Evolutionary conservation across 2,797 vertebrate genomes (phyloP), one percentile per base, ranked within the genome.

Genomic region (Dendrocincla fuliginosa): DNA sequence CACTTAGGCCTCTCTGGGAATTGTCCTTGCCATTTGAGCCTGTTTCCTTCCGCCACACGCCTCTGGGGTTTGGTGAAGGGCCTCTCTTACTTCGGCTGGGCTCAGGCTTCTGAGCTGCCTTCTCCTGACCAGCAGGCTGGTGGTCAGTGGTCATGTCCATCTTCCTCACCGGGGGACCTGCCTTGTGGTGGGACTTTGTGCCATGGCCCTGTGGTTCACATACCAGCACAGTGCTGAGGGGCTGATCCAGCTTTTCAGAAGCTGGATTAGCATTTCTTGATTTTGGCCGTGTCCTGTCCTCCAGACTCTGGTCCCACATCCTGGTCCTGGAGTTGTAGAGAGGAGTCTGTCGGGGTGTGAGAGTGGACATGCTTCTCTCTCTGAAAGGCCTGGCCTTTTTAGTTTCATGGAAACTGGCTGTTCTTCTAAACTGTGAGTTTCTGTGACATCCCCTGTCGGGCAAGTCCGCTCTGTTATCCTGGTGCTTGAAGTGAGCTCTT

Each of bases 291-390:
- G 78, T 16, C 95, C 96, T 85, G 89, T 98, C 95, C 87, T 98
- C 98, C 82, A 98, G 94, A 22, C 93, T 89, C 37, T 97, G 98
- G 69, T 98, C 98, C 98, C 98, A 98, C 1, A 94, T 97, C 94
- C 97, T 98, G 63, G 89, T 97, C 97, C 98, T 98, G 75, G 98
- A 97, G 65, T 92, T 98, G 91, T 98, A 98, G 47, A 98, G 97
- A 10, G 99, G 98, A 59, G 98, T 97, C 73, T 99, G 99, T 33
- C 98, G 98, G 4, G 98, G 98, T 32, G 98, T 98, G 35, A 98
- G 96, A 1, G 98, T 97, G 59, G 99, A 99, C 98, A 99, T 98
- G 97, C 99, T 99, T 78, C 99, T 98, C 96, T 99, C 99, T 96
- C 99, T 97, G 98, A 98, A 99, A 5, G 98, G 98, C 84, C 98